Evolutionary conservation across 2,797 vertebrate species (phyloP), one percentile per base, ranked within the genome.

Genomic region (Sparus aurata): DNA sequence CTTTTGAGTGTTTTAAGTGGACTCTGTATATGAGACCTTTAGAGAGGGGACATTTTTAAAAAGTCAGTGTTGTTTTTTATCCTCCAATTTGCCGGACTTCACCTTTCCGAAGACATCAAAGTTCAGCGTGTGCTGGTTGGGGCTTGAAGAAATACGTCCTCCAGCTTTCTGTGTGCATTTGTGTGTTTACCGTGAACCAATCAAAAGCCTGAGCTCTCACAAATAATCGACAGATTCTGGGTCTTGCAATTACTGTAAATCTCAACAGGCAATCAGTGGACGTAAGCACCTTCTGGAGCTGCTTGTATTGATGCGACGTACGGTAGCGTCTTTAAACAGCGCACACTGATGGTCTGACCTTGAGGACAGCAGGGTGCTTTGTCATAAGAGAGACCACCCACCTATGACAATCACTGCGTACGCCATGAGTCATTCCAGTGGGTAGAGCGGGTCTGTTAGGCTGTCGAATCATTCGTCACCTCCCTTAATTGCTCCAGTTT

Each of bases 261-360:
- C 17, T 23, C 38, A 46, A 58, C 54, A 72, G 45, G 38, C 38
- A 47, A 50, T 64, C 9, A 16, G 18, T 15, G 15, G 27, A 34
- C 13, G 16, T 7, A n/a, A 73, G 34, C 41, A 54, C 53, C 12
- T 15, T 62, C 16, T n/a, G 52, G n/a, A 65, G 54, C 20, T 47
- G 59, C 30, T 58, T 65, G 52, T 69, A 30, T 63, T 43, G 41
- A 66, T 7, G 53, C 18, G 53, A 43, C 27, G 17, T 50, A 18
- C 3, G 15, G 34, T 38, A 54, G 43, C 45, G 46, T 69, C 69
- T 66, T 38, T 50, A 15, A 62, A 27, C 61, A 49, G 3, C n/a
- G 25, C 47, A 25, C 68, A 11, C 50, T 59, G 55, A 68, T 43
- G 68, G 60, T 69, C 12, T 79, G 80, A 89, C 84, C 82, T 84